Conservation (phyloP, 2,888 invertebrate genomes). For the Altica lythri region DNA sequence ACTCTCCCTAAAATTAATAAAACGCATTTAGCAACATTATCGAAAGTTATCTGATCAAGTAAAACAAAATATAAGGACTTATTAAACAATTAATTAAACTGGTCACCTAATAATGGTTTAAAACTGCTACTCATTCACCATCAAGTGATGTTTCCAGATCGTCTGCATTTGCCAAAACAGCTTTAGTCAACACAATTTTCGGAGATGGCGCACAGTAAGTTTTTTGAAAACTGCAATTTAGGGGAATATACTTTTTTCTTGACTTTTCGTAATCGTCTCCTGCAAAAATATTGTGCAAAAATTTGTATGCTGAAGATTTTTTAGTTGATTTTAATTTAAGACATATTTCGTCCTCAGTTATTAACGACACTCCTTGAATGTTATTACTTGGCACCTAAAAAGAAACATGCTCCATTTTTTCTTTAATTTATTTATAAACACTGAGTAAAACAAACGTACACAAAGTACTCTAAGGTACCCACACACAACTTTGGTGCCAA, state of each 20-base stretch:
- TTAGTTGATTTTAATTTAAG: constrained; percentile 40
- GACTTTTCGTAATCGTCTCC: constrained; percentile 40
- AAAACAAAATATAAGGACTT: no score
- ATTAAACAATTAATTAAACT: no score
- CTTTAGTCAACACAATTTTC: constrained; percentile 72
- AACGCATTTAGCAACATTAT: no score
- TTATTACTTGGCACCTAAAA: constrained; percentile 60
- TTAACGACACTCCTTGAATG: constrained; percentile 46
- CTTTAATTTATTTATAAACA: no score
- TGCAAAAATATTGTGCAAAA: constrained; percentile 65
- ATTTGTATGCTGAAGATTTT: constrained; percentile 64
- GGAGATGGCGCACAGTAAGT: constrained; percentile 60
- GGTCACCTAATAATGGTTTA: neutral
- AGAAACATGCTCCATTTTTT: neutral
- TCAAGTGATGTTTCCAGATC: neutral
- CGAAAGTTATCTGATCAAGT: no score
- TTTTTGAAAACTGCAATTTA: neutral
- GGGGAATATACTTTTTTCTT: neutral
- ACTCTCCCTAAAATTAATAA: no score
- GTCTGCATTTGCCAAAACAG: constrained; percentile 44
- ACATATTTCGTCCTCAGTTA: constrained; percentile 54
- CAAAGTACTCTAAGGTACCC: constrained; percentile 9
- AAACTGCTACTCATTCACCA: constrained; percentile 2
- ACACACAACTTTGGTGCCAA: neutral
- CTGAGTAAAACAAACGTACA: no score